Conservation (phyloP, 2,797 vertebrate species). For the Oceanodroma leucorhoa region DNA sequence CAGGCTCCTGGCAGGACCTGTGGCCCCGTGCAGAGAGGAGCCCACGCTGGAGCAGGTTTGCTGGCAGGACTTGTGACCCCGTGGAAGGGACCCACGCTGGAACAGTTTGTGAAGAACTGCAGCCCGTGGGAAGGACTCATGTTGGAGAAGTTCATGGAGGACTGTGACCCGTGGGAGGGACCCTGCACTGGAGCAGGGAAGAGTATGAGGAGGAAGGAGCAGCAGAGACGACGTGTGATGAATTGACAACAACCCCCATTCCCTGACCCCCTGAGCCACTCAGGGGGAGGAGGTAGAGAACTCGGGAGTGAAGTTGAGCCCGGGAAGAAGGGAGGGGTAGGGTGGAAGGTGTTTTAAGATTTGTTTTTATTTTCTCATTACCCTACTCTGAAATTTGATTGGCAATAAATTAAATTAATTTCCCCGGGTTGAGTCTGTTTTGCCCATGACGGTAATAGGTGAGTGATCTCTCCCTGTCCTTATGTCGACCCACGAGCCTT, state of each 20-base stretch:
- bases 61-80: too few species aligned
- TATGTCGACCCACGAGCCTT: not conserved
- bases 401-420: not conserved
- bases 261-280: not conserved
- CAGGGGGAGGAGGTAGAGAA: not conserved
- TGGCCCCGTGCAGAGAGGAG: too few species aligned
- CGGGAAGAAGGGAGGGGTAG: not conserved
- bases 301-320: not conserved
- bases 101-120: too few species aligned
- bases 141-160: not conserved
- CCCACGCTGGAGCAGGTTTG: not conserved
- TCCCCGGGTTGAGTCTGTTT: not conserved
- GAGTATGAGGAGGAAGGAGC: not conserved
- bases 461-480: not conserved
- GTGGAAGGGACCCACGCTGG: too few species aligned
- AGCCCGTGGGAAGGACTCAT: not conserved
- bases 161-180: not conserved
- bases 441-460: not conserved
- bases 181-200: too few species aligned
- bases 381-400: not conserved
- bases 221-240: not conserved
- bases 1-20: not conserved
- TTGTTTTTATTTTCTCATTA: not conserved
- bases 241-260: not conserved
- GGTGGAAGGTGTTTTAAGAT: not conserved